Base-by-base conservation (phyloP, 2,888 invertebrate species). In the Meteorus cinctellus region DNA sequence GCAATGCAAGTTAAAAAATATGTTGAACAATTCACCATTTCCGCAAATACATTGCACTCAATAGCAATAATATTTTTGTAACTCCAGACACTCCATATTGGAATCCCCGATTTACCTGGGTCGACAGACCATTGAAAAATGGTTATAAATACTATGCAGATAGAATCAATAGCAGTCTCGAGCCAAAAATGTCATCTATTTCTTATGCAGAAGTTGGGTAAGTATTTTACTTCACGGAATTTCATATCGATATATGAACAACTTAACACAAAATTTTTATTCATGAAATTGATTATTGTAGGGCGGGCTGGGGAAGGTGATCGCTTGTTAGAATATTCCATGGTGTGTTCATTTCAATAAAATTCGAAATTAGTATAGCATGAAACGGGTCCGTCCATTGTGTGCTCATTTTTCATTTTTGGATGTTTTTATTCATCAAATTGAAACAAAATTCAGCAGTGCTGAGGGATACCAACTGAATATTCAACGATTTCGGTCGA, bases 261-360 rank as follows among this genome's bases (percentile, higher is more conserved):
- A 24, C 0, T 24, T 24, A 16, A 12, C 31, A 51, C 34, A 2
- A 3, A 66, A 31, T 14, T 60, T 34, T 48, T 45, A 48, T 14
- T 63, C 8, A 24, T 65, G 14, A 41, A 67, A 63, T 45, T 67
- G 8, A 72, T 76, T 24, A 48, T 75, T 80, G 14, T 78, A 85
- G 85, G 0, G 82, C 81, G 14, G 86, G 84, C 12, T 86, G 84
- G 86, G 85, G 85, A 29, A 82, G 84, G n/a, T 84, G 75, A 81
- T 70, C 27, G n/a, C 19, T 45, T 12, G 55, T 48, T 36, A 19
- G 16, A 2, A 36, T n/a, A 48, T 48, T n/a, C n/a, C n/a, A 48
- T 48, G n/a, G 4, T 1, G n/a, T 48, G 4, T 4, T 14, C 24
- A 48, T 48, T 2, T n/a, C 14, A 48, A 48, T 48, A 48, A 48